Conservation (phyloP, 2,888 invertebrate genomes). For the Neocrepidodera transversa region DNA sequence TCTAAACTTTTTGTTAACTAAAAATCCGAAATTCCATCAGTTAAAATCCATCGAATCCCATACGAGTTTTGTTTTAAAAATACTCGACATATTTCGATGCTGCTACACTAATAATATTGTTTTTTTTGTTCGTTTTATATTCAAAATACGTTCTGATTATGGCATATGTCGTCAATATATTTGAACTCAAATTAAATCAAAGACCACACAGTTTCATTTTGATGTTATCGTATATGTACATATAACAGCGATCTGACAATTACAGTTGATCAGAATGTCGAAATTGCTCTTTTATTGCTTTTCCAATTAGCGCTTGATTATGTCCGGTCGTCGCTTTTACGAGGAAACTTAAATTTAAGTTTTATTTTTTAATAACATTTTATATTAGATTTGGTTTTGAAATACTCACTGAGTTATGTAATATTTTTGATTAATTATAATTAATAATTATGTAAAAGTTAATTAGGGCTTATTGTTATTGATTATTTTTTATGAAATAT, state of each 20-base stretch:
- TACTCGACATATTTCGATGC: background rate
- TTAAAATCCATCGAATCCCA: too few relatives aligned
- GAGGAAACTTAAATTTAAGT: too few relatives aligned
- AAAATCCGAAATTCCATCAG: too few relatives aligned
- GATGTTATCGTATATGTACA: slow-evolving; percentile 21
- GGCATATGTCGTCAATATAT: background rate
- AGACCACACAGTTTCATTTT: slow-evolving; percentile 30
- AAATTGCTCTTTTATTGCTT: slow-evolving; percentile 29
- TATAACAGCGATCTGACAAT: slow-evolving; percentile 22
- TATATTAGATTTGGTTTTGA: too few relatives aligned
- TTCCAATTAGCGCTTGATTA: slow-evolving; percentile 26
- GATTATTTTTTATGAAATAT: too few relatives aligned
- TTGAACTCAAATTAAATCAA: slow-evolving; percentile 1
- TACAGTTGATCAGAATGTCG: slow-evolving; percentile 22
- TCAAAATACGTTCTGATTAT: slow-evolving; percentile 3
- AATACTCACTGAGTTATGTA: too few relatives aligned
- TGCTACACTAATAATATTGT: background rate
- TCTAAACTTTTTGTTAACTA: too few relatives aligned
- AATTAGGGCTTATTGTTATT: too few relatives aligned
- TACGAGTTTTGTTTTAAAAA: too few relatives aligned
- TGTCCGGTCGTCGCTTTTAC: background rate
- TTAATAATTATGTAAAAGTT: too few relatives aligned
- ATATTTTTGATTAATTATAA: too few relatives aligned
- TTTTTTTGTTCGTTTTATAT: background rate
- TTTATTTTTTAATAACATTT: too few relatives aligned